Evolutionary conservation across 2,888 invertebrate genomes (phyloP), one percentile per base, ranked within the genome.

Genomic region (Dryocosmus kuriphilus): DNA sequence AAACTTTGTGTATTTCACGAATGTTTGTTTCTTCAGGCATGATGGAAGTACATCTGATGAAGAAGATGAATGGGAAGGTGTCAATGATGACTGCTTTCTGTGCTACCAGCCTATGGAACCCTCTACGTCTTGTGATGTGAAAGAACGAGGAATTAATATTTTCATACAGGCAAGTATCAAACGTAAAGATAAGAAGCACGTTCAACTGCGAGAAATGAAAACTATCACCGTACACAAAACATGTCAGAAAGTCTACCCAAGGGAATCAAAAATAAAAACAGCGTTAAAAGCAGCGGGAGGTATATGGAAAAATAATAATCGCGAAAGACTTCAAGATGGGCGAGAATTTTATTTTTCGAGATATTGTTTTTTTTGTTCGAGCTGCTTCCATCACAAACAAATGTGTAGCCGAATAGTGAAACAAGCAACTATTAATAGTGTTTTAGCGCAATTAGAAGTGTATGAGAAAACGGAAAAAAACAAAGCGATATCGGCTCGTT

Each of bases 231-330:
- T 79, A n/a, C 76, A 79, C 73, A 74, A 74, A 67, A 74, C 74
- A 7, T 79, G 79, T 76, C 74, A 76, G 61, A 60, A 22, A 51
- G 51, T 57, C 38, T 76, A 79, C 41, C 1, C 51, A n/a, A 76
- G 62, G 35, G 76, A 79, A 61, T 61, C 74, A 27, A 77, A 75
- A 57, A 78, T 78, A 75, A 75, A 78, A 76, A 2, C 51, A 60
- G 76, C 76, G 1, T 2, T 78, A 19, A 71, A 76, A 46, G 7
- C 9, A 46, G 16, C n/a, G 46, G 30, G 19, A 41, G n/a, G n/a
- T n/a, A n/a, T n/a, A n/a, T 9, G 9, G 9, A 7, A 9, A 7
- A 38, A 9, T 7, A 9, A 38, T 9, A 38, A 38, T 9, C 38
- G 38, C 38, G 7, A 38, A 38, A 5, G 38, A 38, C 38, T 5